Base-by-base conservation (phyloP, 2,797 vertebrate genomes). In the Lacerta bilineata region DNA sequence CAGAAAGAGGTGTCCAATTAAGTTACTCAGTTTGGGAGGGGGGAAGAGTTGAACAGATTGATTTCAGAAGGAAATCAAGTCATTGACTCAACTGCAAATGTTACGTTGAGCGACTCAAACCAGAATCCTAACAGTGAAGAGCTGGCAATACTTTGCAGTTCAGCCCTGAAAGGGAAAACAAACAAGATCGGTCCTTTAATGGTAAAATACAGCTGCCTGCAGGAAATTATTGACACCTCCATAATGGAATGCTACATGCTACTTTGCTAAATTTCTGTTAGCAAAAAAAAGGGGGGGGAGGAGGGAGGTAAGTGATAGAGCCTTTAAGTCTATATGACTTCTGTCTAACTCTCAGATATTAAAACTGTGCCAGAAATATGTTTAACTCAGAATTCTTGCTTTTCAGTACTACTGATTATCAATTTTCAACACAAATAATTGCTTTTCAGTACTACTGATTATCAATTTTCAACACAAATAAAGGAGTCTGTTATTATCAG, bases 31-130 rank as follows among this genome's bases (percentile, higher is more conserved):
- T 88, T 87, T 91, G 87, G 76, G 50, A 13, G 50, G 59, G 59
- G 76, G 1, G 0, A 79, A 91, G 88, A 94, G 94, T 92, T 88
- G 91, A 36, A 88, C 0, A 2, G 36, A 91, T 87, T 20, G 8
- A 87, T 93, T 93, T 94, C 86, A 85, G 0, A 1, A 79, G 90
- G 87, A 89, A 87, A 84, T 89, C 3, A 85, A 84, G 80, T 61
- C 83, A 25, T 87, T 77, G 85, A 95, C 87, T 84, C 92, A 94
- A 84, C 79, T 89, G 92, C 91, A 92, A 90, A 88, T 72, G 89
- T 90, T 85, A 7, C 39, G 8, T 36, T 89, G 90, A 68, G 43
- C 87, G 92, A 84, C 29, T 75, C 88, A 92, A 96, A 89, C 5
- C 90, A 92, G 61, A 78, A 89, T 81, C 87, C 76, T 36, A 92